phyloP scores from a whole-genome alignment of 2,797 vertebrate genomes.

The Craterocephalus amniculus region DNA sequence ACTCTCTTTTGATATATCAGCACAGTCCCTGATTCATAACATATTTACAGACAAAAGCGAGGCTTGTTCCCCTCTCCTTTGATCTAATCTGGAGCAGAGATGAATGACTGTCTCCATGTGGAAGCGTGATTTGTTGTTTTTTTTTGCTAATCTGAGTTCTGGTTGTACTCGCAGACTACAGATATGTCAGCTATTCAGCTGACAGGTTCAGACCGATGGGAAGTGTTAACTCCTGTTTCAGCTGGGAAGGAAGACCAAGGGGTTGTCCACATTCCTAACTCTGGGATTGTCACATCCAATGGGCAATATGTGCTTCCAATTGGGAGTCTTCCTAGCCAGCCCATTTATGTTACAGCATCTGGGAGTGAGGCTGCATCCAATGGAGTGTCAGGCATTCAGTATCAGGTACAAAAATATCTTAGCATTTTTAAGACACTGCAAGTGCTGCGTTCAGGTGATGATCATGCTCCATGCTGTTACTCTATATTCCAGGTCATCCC shows the following conservation, averaged over 20 bases:
- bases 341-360: slow-evolving; percentile 95
- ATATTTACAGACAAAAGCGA: slow-evolving; percentile 9
- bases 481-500: slow-evolving; percentile 90
- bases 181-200: slow-evolving; percentile 96
- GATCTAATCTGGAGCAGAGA: slow-evolving; percentile 16
- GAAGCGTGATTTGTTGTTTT: slow-evolving; percentile 19
- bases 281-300: slow-evolving; percentile 93
- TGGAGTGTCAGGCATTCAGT: slow-evolving; percentile 94
- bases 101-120: slow-evolving; percentile 2
- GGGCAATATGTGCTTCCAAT: slow-evolving; percentile 98
- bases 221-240: slow-evolving; percentile 92
- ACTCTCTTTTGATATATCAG: neutral
- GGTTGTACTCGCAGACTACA: slow-evolving; percentile 84
- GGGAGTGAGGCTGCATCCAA: slow-evolving; percentile 90
- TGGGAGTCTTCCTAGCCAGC: slow-evolving; percentile 95
- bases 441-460: neutral
- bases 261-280: slow-evolving; percentile 93
- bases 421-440: fast-evolving
- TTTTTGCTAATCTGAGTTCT: slow-evolving; percentile 32
- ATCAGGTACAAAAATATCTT: slow-evolving; percentile 74
- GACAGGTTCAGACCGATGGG: slow-evolving; percentile 95
- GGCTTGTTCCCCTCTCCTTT: neutral
- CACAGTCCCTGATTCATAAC: neutral
- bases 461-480: neutral
- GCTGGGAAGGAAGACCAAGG: slow-evolving; percentile 95